Evolutionary conservation across 2,797 vertebrate species (phyloP), one percentile per base, ranked within the genome.

Genomic region (Cuculus canorus): DNA sequence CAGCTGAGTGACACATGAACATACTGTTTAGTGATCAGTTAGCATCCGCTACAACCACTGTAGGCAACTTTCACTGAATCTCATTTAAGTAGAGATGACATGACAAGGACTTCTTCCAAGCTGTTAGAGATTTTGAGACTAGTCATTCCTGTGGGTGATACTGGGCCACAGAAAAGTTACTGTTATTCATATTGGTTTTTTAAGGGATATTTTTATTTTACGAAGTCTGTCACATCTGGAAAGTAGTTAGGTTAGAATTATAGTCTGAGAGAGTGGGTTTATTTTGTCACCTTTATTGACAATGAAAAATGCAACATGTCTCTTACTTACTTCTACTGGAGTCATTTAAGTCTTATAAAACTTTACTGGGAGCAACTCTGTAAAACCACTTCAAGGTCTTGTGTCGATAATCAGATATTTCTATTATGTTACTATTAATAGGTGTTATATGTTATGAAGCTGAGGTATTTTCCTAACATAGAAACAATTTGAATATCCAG

Each of bases 1-100:
- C 8, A 2, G 41, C 30, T 30, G 52, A 82, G 24, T 19, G 83
- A n/a, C 45, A 32, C 33, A 19, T 0, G 2, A 75, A 8, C 25
- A 11, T 0, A 0, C 19, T 65, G 41, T 5, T 37, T 79, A 52
- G 28, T 39, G 50, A 24, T 50, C 3, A 2, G 2, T 37, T 39
- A 37, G 28, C 30, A 18, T 13, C 56, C 2, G 1, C 25, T 39
- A 4, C 52, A 41, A 24, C 28, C 32, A 3, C n/a, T 28, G 22
- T 7, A 66, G 65, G 35, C 13, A 37, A 23, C 3, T 16, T 3
- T 70, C 7, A 3, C 25, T 47, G 59, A n/a, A 65, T n/a, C 11
- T 86, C 3, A 0, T 77, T 82, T 45, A 48, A 57, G 35, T 5
- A 53, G 27, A 21, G n/a, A 8, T 5, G 14, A 90, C 32, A 30